Conservation (phyloP, 1,140 invertebrate species). For the Odontomachus brunneus region DNA sequence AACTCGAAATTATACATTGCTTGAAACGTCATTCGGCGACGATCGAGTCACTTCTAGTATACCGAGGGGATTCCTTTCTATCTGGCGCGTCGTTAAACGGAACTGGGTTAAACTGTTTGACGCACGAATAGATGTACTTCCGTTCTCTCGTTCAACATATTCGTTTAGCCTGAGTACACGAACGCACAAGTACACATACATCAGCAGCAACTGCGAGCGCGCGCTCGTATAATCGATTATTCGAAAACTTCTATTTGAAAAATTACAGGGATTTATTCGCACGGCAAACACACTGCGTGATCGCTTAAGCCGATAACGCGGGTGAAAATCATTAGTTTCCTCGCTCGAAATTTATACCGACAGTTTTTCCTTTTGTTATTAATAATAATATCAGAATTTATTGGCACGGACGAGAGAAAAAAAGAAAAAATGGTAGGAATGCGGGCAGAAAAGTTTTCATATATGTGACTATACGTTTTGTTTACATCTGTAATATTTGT, state of each 20-base stretch:
- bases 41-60: constrained; percentile 52
- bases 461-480: not conserved
- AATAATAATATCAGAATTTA: too few relatives aligned
- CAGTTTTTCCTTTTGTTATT: too few relatives aligned
- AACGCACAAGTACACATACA: not conserved
- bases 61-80: constrained; percentile 50
- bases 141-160: constrained; percentile 38
- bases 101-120: constrained; percentile 73
- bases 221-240: too few relatives aligned
- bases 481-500: constrained; percentile 6
- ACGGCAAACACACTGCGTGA: too few relatives aligned
- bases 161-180: constrained; percentile 32
- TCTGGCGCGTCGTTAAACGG: constrained; percentile 50
- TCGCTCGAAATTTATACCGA: too few relatives aligned
- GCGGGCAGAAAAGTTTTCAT: not conserved
- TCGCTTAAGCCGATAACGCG: too few relatives aligned
- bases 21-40: not conserved
- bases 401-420: not conserved
- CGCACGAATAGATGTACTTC: constrained; percentile 48
- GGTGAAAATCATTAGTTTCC: too few relatives aligned
- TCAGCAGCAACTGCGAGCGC: too few relatives aligned
- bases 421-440: not conserved
- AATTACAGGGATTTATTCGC: too few relatives aligned
- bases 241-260: too few relatives aligned
- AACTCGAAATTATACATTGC: constrained; percentile 35